Base-by-base conservation (phyloP, 1,140 invertebrate species). In the Carposina sasakii region DNA sequence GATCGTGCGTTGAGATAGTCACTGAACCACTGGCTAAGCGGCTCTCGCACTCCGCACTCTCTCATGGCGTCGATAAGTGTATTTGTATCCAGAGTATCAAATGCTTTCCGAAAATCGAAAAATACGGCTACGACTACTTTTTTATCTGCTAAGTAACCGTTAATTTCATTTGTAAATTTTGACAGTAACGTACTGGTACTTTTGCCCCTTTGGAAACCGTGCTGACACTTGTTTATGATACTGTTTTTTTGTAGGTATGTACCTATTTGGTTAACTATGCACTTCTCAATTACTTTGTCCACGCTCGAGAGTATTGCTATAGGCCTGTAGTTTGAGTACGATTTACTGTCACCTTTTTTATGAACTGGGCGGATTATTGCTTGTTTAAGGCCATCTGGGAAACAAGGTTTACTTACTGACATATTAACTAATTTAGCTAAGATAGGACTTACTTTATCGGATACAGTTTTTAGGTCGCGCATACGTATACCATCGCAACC, bases 1-100 rank as follows among this genome's bases (percentile, higher is more conserved):
- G 31, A 33, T 4, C 31, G 31, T 4, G 13, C 9, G 31, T 8
- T 33, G 8, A 33, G 31, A 13, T 59, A 59, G 37, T 51, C 52
- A n/a, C 45, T 5, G 31, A 33, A 33, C 13, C 8, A 33, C 15
- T 33, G 9, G 31, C 15, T 33, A 3, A 33, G 31, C 8, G 37
- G 37, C 16, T 41, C 37, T 2, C 37, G 12, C 19, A 41, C 37
- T 41, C 37, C 37, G 23, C 37, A 41, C 20, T 41, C 37, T 10
- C 8, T 6, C 37, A 41, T 41, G 3, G 37, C 37, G 4, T 41
- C 23, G 12, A 41, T 22, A 2, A 41, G 13, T 2, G 19, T 23
- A 22, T 23, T 41, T 4, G 19, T n/a, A 22, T 41, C 20, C 13
- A 41, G 13, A 3, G 37, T 41, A 15, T 41, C 37, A 22, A 41